Conservation (phyloP, 37 sponge, comb jelly and placozoan genomes). For the Amphimedon queenslandica region DNA sequence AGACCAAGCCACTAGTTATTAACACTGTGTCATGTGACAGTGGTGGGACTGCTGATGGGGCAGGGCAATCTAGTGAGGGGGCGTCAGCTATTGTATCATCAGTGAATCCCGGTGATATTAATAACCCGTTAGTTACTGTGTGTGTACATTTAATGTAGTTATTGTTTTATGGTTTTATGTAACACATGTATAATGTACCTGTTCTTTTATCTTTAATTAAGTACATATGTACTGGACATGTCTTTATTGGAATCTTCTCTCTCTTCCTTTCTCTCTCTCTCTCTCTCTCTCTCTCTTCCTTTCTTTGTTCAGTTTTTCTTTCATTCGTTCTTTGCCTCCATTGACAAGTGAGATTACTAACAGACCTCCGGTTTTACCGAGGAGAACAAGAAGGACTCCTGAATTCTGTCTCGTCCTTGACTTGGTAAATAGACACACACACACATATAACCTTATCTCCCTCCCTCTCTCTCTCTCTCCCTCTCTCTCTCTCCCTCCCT, state of each 20-base stretch:
- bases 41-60: background rate
- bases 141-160: background rate
- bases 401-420: constrained; percentile 81
- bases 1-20: background rate
- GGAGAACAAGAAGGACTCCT: constrained; percentile 82
- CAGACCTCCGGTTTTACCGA: constrained; percentile 80
- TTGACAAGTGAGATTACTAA: constrained; percentile 51
- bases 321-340: constrained; percentile 84
- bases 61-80: too few relatives aligned
- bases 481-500: constrained; percentile 1
- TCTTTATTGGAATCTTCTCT: too few relatives aligned
- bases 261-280: too few relatives aligned
- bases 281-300: too few relatives aligned
- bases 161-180: background rate
- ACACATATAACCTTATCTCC: background rate
- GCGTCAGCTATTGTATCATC: too few relatives aligned
- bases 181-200: too few relatives aligned
- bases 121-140: background rate
- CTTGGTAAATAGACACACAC: constrained; percentile 55
- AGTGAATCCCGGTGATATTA: too few relatives aligned
- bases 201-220: too few relatives aligned
- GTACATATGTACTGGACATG: too few relatives aligned
- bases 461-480: background rate
- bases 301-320: constrained; percentile 35
- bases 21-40: background rate